Evolutionary conservation across 2,113 vertebrate species (phyloP).

Genomic region (Tetrax tetrax): DNA sequence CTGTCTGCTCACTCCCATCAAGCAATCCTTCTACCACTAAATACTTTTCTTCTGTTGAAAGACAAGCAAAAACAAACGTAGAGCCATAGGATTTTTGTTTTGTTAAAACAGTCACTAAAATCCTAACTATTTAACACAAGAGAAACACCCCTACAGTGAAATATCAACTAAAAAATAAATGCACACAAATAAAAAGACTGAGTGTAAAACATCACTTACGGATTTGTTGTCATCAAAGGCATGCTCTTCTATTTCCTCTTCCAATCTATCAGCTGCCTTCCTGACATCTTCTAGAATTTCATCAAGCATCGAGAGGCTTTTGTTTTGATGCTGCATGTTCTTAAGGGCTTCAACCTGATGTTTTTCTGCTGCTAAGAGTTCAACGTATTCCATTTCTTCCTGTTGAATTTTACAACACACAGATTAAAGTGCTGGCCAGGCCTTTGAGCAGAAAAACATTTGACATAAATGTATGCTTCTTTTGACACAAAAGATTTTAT

Average conservation of each 20-base stretch:
- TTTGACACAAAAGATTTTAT: background rate
- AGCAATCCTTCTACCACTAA: background rate
- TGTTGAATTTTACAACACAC: conserved; percentile 57
- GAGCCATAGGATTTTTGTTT: background rate
- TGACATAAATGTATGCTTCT: background rate
- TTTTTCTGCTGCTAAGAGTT: conserved; percentile 94
- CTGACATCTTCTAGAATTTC: conserved; percentile 95
- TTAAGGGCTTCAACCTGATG: conserved; percentile 92
- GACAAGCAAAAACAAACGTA: background rate
- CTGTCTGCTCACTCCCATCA: background rate
- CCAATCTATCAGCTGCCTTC: conserved; percentile 92
- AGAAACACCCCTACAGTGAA: background rate
- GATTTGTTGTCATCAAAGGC: conserved; percentile 96
- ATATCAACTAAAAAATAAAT: background rate
- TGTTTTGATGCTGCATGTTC: conserved; percentile 86
- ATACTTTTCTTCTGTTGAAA: background rate
- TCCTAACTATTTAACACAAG: background rate
- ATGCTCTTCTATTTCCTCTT: conserved; percentile 95
- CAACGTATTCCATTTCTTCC: conserved; percentile 95
- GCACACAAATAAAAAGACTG: background rate
- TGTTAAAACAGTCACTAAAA: background rate
- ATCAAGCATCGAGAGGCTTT: conserved; percentile 92
- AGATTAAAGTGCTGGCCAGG: background rate
- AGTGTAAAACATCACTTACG: conserved; percentile 66
- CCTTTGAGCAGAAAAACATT: background rate